A percentile compares a stretch with the other conserved stretches of the same genome.
These are phyloP conservation scores for Papilio elwesi DNA, from an alignment of 2,888 invertebrate genomes.

Conservation along the genomic window DNA sequence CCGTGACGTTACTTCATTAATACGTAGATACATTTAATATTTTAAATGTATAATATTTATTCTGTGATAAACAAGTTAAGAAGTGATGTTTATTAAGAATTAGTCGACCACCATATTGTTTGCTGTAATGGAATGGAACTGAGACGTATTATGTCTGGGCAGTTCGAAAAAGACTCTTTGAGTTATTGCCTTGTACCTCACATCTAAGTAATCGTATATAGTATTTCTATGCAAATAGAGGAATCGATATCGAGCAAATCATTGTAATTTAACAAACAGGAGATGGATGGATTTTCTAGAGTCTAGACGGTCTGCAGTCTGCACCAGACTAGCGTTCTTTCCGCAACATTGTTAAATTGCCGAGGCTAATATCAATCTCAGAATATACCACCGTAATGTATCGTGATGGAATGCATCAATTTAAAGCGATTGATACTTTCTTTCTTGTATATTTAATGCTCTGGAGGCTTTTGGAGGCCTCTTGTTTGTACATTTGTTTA, in stretches of 20 bases:
- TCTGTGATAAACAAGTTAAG: background rate
- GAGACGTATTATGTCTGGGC: background rate
- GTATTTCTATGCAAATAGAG: conserved; percentile 5
- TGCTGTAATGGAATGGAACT: background rate
- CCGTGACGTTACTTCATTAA: background rate
- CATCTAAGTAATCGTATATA: background rate
- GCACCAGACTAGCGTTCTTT: too few species aligned
- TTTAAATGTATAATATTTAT: background rate
- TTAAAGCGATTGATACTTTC: background rate
- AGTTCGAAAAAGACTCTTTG: background rate
- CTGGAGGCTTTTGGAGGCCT: too few species aligned
- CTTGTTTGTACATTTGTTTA: too few species aligned
- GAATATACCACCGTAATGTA: background rate
- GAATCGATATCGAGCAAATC: conserved; percentile 63
- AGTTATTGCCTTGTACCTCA: background rate
- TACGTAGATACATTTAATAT: background rate
- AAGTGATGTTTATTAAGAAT: too few species aligned
- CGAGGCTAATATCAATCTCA: conserved; percentile 7
- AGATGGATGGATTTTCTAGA: conserved; percentile 46
- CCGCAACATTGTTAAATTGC: conserved; percentile 17
- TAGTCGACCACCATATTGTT: too few species aligned
- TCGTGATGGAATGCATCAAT: background rate
- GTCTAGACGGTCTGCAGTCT: conserved; percentile 17
- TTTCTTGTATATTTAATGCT: background rate
- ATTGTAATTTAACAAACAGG: conserved; percentile 63